Evolutionary conservation across 2,797 vertebrate species (phyloP), one percentile per base, ranked within the genome.

Genomic region (Neopelma chrysocephalum): DNA sequence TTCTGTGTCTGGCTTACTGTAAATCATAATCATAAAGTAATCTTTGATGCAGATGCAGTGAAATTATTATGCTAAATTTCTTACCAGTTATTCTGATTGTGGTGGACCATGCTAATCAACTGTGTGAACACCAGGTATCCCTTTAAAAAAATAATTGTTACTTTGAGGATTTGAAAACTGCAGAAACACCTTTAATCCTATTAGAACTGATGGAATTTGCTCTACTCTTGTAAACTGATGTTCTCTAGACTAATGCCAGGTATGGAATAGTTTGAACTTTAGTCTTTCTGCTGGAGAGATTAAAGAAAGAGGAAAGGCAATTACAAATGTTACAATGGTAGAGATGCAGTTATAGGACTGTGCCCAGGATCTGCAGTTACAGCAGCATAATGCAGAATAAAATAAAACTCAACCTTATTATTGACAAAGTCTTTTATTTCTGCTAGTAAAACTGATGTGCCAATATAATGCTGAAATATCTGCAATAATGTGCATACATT

Each of bases 101-200:
- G 61, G 61, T 91, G 36, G 54, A 51, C 54, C 34, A 22, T 27
- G 31, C 12, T 27, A 17, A 60, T 47, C 29, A 68, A 21, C 72
- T 66, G 58, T 45, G 38, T 87, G 79, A 94, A 77, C 75, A 70
- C 27, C 75, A 90, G 18, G 36, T 72, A 19, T 82, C 91, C 23
- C 71, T 91, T 73, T 56, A 43, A 95, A 95, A 87, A 89, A 61
- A 29, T 12, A 3, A 56, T 54, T 56, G 26, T 34, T 86, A 25
- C 64, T 91, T 84, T 85, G 48, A 93, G 73, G 57, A 66, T 87
- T 82, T 75, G 54, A 62, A 84, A 95, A 87, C 32, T 31, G 43
- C 58, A 75, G 69, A 89, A 90, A 76, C 73, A 54, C 34, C 27
- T 92, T 69, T 92, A 96, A 94, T 96, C 95, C 79, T 84, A 10